These are phyloP conservation scores for Eupsilia transversa DNA, from an alignment of 2,888 invertebrate genomes.

Conservation along the genomic window DNA sequence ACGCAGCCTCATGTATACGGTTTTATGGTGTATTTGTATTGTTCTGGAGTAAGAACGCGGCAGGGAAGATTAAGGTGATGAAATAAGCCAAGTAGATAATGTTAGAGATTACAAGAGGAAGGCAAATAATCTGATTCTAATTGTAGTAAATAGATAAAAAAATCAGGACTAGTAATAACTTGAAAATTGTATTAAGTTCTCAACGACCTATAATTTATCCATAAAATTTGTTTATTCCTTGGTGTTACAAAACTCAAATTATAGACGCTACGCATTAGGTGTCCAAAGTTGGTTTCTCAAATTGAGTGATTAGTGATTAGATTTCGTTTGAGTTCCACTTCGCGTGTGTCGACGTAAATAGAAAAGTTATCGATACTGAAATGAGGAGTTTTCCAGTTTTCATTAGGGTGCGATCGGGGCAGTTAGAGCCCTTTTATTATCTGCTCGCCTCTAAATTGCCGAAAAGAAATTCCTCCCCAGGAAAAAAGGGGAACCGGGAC, in stretches of 20 bases:
- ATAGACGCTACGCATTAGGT: constrained; percentile 53
- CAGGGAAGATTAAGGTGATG: not conserved
- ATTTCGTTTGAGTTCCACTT: constrained; percentile 68
- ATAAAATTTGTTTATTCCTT: constrained; percentile 46
- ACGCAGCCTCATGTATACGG: constrained; percentile 30
- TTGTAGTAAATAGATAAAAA: not conserved
- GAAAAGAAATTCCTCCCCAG: constrained; percentile 88
- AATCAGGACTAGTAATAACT: not conserved
- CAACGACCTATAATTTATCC: constrained; percentile 17
- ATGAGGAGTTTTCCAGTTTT: constrained; percentile 88
- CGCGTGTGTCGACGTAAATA: constrained; percentile 76
- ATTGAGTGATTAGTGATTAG: constrained; percentile 73
- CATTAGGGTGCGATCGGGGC: constrained; percentile 89
- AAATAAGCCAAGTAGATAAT: not conserved
- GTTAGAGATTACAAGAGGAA: not conserved
- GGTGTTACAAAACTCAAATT: constrained; percentile 47
- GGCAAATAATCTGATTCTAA: not conserved
- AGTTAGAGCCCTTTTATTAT: constrained; percentile 91
- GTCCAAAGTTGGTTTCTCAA: constrained; percentile 44
- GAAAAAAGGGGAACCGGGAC: constrained; percentile 87
- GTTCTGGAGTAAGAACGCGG: not conserved
- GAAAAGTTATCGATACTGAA: constrained; percentile 87
- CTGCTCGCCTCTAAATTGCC: constrained; percentile 90
- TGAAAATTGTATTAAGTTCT: not conserved
- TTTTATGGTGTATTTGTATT: constrained; percentile 28